Evolutionary conservation across 2,113 vertebrate species (phyloP), one percentile per base, ranked within the genome.

Genomic region (Grantiella picta): DNA sequence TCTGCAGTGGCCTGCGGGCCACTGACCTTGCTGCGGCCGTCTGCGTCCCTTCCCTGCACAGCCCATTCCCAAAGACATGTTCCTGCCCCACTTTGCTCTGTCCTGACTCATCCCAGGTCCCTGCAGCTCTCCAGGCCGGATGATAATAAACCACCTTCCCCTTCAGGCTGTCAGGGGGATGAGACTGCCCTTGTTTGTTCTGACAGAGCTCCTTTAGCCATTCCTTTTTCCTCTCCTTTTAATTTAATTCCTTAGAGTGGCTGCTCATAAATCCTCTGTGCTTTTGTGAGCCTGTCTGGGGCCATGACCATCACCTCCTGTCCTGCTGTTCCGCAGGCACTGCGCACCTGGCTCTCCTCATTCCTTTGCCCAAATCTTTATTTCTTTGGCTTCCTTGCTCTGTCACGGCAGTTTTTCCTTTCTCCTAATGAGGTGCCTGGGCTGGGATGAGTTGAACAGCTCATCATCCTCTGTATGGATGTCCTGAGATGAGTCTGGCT

Each of bases 341-440:
- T 0, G 0, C 0, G 3, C 61, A 5, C 85, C 73, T 8, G 3
- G 2, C 49, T 53, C 29, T 21, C 35, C n/a, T 57, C 36, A 20
- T 57, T 63, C 60, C 49, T 84, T 80, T 53, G 15, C 44, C 75
- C 82, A 73, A 3, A 59, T 72, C 82, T 54, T 82, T 36, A 4
- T 1, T 29, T 65, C 31, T 44, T 72, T 24, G 52, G 4, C 49
- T 45, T 77, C 53, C 66, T 60, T 3, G 1, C 42, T 44, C 33
- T 53, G 21, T 75, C 7, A 3, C 6, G 5, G 33, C 54, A 13
- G 7, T 50, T 87, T 76, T 73, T 23, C 50, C 42, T 47, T 47
- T 53, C 36, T 56, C 22, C 0, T 31, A 14, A 23, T 0, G 5
- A 80, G 53, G 2, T 24, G 35, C 13, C 12, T 5, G 23, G 33